These are phyloP conservation scores for Corythaixoides concolor DNA, from an alignment of 2,113 vertebrate genomes.

Conservation along the genomic window DNA sequence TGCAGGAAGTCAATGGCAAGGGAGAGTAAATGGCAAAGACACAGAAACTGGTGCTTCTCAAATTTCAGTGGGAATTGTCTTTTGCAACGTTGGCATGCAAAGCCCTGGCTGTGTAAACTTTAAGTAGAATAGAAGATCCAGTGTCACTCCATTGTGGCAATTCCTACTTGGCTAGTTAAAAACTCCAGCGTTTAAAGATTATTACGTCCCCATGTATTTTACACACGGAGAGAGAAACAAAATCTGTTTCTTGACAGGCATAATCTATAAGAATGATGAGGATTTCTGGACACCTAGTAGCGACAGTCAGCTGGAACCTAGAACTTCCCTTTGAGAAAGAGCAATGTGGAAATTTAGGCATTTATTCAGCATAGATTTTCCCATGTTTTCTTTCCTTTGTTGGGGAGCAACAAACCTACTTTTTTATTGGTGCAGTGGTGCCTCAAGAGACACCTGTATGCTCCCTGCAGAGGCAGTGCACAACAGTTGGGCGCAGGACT, in stretches of 20 bases:
- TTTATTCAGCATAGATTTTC: background rate
- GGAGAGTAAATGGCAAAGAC: background rate
- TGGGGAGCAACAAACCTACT: background rate
- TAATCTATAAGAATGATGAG: background rate
- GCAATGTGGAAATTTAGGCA: background rate
- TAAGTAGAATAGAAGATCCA: background rate
- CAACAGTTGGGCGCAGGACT: background rate
- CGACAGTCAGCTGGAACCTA: background rate
- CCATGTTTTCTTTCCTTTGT: background rate
- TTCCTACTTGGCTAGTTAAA: background rate
- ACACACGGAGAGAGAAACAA: background rate
- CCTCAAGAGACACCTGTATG: background rate
- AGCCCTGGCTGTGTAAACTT: background rate
- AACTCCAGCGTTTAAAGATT: background rate
- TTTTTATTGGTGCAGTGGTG: background rate
- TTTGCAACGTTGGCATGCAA: background rate
- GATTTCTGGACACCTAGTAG: background rate
- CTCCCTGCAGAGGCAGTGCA: background rate
- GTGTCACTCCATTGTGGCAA: background rate
- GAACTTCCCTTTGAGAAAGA: background rate
- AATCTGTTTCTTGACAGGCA: background rate
- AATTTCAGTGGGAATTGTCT: constrained; percentile 24
- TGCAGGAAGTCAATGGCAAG: background rate
- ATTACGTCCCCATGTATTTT: background rate
- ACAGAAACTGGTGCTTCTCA: background rate